Base-by-base conservation (phyloP, 1,140 invertebrate species). In the Drosophila prosaltans region DNA sequence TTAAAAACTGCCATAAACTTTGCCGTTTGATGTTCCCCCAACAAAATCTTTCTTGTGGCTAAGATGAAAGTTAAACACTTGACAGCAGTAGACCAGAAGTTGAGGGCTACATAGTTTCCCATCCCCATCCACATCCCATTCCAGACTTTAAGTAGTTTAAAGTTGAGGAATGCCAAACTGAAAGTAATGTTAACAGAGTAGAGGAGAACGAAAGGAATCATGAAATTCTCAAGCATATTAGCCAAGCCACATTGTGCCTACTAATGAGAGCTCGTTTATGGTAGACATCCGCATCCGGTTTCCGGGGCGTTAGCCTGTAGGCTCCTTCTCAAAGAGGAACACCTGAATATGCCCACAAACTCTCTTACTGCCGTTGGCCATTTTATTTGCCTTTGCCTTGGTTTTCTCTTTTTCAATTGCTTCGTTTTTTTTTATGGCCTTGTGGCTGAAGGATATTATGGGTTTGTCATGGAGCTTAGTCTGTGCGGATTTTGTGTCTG, bases 191-290 rank as follows among this genome's bases (percentile, higher is more conserved):
- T 57, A 32, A 30, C 51, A 55, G 28, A 10, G 51, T 6, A 11
- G 59, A 45, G 21, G 6, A 48, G 45, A 26, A 8, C 24, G 45
- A 26, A 51, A 26, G 45, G 45, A 32, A 30, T 36, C 39, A 21
- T 67, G 62, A 51, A 64, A 59, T 65, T 60, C 66, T 65, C 63
- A 51, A 67, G 76, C 69, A 72, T 64, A 78, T 84, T 70, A 77
- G 67, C 58, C 40, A 84, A 54, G 67, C 64, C 67, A 78, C 81
- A 78, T 78, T 84, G 68, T 80, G 78, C 81, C 71, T 80, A 84
- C 81, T 84, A 80, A 84, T 84, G 81, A 84, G 81, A 84, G 81
- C 65, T 69, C 69, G 81, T 78, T 78, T 78, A 78, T 78, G 74
- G 74, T 68, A 78, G 81, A 84, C 77, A 84, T 84, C 77, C 78